Conservation (phyloP, 2,888 invertebrate genomes). For the Campoletis raptor region DNA sequence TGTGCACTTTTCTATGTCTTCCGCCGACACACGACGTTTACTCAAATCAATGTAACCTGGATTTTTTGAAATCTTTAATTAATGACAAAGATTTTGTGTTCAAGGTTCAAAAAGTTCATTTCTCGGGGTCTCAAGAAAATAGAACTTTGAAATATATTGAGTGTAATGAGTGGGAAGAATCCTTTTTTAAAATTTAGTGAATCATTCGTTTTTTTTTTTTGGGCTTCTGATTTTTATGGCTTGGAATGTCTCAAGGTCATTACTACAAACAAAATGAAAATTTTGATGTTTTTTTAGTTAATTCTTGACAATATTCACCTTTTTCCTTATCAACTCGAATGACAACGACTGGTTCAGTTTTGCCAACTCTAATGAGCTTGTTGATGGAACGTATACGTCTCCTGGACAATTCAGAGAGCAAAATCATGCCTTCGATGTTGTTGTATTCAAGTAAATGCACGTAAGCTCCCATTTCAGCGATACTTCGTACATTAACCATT, state of each 20-base stretch:
- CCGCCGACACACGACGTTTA: slow-evolving; percentile 98
- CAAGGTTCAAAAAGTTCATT: background rate
- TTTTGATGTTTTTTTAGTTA: background rate
- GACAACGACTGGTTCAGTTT: slow-evolving; percentile 99
- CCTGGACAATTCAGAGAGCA: slow-evolving; percentile 98
- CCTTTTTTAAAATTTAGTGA: background rate
- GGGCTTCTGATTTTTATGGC: background rate
- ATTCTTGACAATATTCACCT: slow-evolving; percentile 86
- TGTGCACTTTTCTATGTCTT: slow-evolving; percentile 99
- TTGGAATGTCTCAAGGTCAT: background rate
- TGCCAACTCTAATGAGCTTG: slow-evolving; percentile 99
- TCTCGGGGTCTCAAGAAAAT: background rate
- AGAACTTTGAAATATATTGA: no score
- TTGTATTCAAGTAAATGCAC: slow-evolving; percentile 99
- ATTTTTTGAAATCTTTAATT: background rate
- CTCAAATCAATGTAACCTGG: slow-evolving; percentile 99
- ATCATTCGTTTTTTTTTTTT: background rate
- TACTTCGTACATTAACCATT: slow-evolving; percentile 99
- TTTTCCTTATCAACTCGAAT: slow-evolving; percentile 99
- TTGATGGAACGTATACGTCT: slow-evolving; percentile 99
- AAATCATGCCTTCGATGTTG: slow-evolving; percentile 99
- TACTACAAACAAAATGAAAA: background rate
- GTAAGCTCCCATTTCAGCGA: slow-evolving; percentile 99
- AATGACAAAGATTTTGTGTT: background rate
- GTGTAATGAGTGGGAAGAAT: no score